These are phyloP conservation scores for Scaptomyza graminum DNA, from an alignment of 1,140 invertebrate genomes.

Conservation along the genomic window DNA sequence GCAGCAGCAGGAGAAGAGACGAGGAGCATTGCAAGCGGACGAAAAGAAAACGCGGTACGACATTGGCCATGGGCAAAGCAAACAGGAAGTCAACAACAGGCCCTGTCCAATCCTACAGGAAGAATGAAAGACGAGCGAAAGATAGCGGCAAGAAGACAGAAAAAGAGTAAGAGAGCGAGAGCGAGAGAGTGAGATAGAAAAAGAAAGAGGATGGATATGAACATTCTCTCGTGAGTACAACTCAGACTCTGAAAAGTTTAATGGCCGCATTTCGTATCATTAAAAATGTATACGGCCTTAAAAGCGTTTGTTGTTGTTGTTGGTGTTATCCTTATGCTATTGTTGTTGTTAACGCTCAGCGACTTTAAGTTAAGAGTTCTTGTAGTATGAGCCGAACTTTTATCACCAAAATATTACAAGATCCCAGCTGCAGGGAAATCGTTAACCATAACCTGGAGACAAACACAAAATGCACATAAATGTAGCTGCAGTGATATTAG, in stretches of 20 bases:
- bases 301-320: conserved; percentile 69
- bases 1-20: conserved; percentile 3
- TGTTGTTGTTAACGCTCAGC: conserved; percentile 37
- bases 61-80: conserved; percentile 50
- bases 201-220: conserved; percentile 14
- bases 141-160: too few relatives aligned
- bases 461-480: too few relatives aligned
- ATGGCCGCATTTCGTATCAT: conserved; percentile 80
- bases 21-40: not conserved
- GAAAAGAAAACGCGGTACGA: conserved; percentile 10
- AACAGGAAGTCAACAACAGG: conserved; percentile 44
- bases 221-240: conserved; percentile 33
- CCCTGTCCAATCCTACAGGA: conserved; percentile 6
- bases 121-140: not conserved
- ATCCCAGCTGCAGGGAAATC: too few relatives aligned
- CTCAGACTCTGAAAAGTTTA: conserved; percentile 64
- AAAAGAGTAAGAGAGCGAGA: conserved; percentile 1
- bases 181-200: not conserved
- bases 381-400: conserved; percentile 4
- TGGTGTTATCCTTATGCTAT: conserved; percentile 17
- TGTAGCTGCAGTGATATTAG: too few relatives aligned
- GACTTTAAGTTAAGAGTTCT: conserved; percentile 26
- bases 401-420: too few relatives aligned
- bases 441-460: not conserved
- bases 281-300: conserved; percentile 79